Evolutionary conservation across 2,113 vertebrate species (phyloP).

Genomic region (Hippocampus mohnikei): DNA sequence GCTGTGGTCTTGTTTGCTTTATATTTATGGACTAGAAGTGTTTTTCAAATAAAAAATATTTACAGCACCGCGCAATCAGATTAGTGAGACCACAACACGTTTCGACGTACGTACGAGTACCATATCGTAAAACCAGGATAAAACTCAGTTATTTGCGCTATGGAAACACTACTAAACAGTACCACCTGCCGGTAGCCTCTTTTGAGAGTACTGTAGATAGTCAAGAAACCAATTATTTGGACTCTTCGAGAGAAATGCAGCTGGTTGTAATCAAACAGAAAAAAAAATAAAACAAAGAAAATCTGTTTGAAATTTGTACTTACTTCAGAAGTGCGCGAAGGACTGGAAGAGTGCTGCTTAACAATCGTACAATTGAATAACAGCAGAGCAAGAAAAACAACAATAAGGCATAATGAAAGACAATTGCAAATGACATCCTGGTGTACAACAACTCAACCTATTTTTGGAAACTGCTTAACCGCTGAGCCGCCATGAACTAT

Average conservation of each 20-base stretch:
- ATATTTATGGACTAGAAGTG: too few species aligned
- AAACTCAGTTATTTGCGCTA: neutral
- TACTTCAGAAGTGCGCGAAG: neutral
- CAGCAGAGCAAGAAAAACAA: neutral
- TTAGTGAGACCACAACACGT: neutral
- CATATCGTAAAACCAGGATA: neutral
- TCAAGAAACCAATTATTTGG: neutral
- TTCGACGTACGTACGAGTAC: neutral
- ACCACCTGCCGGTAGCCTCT: neutral
- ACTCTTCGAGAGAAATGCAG: neutral
- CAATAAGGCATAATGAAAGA: neutral
- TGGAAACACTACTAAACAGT: neutral
- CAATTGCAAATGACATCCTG: neutral
- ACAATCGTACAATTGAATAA: neutral
- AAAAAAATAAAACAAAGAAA: slow-evolving; percentile 7
- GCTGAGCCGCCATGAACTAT: too few species aligned
- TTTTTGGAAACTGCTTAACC: neutral
- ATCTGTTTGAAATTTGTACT: neutral
- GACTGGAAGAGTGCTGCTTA: neutral
- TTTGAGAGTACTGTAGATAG: neutral
- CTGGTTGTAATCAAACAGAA: neutral
- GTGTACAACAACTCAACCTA: neutral
- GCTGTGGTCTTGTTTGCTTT: too few species aligned
- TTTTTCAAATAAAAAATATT: too few species aligned
- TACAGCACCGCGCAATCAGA: too few species aligned